These are phyloP conservation scores for Formica selysi DNA, from an alignment of 1,140 invertebrate genomes.

Conservation along the genomic window DNA sequence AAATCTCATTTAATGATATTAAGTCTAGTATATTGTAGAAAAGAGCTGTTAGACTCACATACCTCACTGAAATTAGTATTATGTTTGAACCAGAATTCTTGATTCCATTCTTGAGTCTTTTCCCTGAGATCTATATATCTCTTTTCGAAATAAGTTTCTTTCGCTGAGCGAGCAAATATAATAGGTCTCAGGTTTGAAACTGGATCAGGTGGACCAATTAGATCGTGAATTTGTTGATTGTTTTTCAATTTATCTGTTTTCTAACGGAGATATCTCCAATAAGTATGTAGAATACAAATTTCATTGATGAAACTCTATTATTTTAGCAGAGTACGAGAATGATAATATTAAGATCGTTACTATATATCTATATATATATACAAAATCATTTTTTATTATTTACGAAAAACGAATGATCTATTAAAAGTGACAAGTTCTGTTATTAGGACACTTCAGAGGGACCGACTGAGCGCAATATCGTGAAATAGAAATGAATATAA, in stretches of 20 bases:
- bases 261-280: neutral
- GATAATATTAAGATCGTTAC: neutral
- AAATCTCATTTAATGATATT: constrained; percentile 72
- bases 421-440: too few species aligned
- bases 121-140: constrained; percentile 88
- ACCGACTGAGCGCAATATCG: neutral
- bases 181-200: constrained; percentile 92
- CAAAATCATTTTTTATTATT: too few species aligned
- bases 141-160: constrained; percentile 90
- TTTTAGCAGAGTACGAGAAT: neutral
- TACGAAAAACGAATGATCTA: too few species aligned
- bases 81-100: constrained; percentile 93
- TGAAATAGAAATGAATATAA: neutral
- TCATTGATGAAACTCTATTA: neutral
- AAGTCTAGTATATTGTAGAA: constrained; percentile 9
- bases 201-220: constrained; percentile 92
- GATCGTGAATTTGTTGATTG: constrained; percentile 26
- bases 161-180: constrained; percentile 88
- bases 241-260: neutral
- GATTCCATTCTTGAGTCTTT: constrained; percentile 93
- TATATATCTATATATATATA: too few species aligned
- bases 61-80: constrained; percentile 90
- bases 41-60: constrained; percentile 41
- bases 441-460: too few species aligned
- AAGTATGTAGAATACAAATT: neutral